Base-by-base conservation (phyloP, 2,888 invertebrate species). In the Ormyrus nitidulus region DNA sequence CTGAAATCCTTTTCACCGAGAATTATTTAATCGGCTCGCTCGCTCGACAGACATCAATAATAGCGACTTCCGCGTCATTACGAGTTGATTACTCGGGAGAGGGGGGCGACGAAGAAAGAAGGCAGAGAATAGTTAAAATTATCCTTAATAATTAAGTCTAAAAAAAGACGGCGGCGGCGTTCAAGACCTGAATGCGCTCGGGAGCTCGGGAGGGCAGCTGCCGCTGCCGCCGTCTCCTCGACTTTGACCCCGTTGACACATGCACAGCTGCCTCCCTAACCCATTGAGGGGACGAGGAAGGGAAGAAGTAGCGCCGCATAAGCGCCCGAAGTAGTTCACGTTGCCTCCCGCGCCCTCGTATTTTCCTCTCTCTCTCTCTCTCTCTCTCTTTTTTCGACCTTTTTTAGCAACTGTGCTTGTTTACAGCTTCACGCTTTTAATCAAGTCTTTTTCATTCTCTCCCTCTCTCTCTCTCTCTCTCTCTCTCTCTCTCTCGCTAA, bases 221-320 rank as follows among this genome's bases (percentile, higher is more conserved):
- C 46, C 34, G 65, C 58, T 64, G 61, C 11, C 51, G 62, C 10
- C 48, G 19, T 62, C 71, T 77, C 58, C 65, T 77, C 71, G 71
- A 71, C 71, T 71, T 65, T 77, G 70, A 77, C 77, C 58, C 62
- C 71, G 58, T 64, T 71, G 56, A 77, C 49, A 64, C 19, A 58
- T 51, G 58, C 19, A 34, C 46, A 62, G n/a, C 61, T 59, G 46
- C 11, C 13, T 13, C 7, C 54, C 46, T 44, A 6, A 54, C 54
- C 53, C 62, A 54, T 73, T 54, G 48, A 64, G 72, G 49, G 59
- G 44, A 54, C 48, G 11, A 10, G 9, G 10, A 13, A 44, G n/a
- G 19, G 19, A 19, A 19, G 59, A 59, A 69, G 34, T 19, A 58
- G 58, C 54, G 49, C 19, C 13, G 56, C 44, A 56, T 19, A 48